Base-by-base conservation (phyloP, 2,888 invertebrate species). In the Clusia tigrina region DNA sequence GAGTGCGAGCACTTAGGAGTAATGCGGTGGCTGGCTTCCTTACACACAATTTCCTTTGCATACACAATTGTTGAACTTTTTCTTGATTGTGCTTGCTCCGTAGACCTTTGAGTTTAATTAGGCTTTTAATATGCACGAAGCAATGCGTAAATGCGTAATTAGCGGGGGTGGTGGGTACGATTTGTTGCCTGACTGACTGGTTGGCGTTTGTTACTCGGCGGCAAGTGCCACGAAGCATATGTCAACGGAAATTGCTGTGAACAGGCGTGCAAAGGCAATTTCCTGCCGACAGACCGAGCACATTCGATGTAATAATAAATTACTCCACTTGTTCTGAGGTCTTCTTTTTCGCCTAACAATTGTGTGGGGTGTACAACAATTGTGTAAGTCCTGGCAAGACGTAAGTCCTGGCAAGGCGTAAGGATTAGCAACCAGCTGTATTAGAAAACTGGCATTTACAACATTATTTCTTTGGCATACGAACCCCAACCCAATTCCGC, bases 61-160 rank as follows among this genome's bases (percentile, higher is more conserved):
- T n/a, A n/a, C n/a, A n/a, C n/a, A n/a, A n/a, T n/a, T n/a, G n/a
- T n/a, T n/a, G n/a, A n/a, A n/a, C n/a, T n/a, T n/a, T n/a, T 32
- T 32, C 32, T 32, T 12, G 12, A 6, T 42, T n/a, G 9, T 42
- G 3, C n/a, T 17, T 15, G 42, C 42, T 42, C 42, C n/a, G 12
- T 42, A 3, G 15, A 12, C n/a, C 64, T 66, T 52, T 55, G 64
- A 62, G 60, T 74, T 74, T 76, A 74, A 74, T 74, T 74, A 74
- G 75, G 71, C 77, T 71, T 67, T 74, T 69, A 75, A 74, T 74
- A 76, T 74, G 74, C 74, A 76, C 67, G 74, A 70, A 74, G 77
- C 75, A 74, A 61, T 68, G 67, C 74, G 69, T 76, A 71, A 69
- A 74, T 73, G 77, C 70, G 75, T 71, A 73, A 74, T 74, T 72